phyloP scores from a whole-genome alignment of 2,888 invertebrate genomes.

The Cristatella mucedo region DNA sequence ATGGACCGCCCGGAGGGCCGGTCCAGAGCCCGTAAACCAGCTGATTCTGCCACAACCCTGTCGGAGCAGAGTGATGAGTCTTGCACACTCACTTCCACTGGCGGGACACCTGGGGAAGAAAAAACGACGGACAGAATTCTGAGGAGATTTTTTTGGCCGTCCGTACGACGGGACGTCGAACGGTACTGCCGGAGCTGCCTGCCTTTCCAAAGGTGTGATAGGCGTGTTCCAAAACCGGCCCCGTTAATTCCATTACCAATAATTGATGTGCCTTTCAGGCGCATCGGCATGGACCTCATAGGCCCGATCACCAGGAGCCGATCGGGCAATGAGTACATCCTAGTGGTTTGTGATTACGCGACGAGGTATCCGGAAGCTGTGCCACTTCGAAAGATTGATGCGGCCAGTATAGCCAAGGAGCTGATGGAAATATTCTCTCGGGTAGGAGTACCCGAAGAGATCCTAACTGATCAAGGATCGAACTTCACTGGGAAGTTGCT shows the following conservation, averaged over 20 bases:
- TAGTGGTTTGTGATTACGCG: slow-evolving; percentile 14
- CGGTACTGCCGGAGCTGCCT: slow-evolving; percentile 14
- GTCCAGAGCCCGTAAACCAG: too few species aligned
- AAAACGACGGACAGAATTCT: slow-evolving; percentile 11
- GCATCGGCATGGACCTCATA: slow-evolving; percentile 16
- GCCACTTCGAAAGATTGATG: slow-evolving; percentile 12
- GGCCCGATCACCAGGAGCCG: slow-evolving; percentile 15
- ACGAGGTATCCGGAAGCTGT: slow-evolving; percentile 14
- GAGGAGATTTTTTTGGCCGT: slow-evolving; percentile 15
- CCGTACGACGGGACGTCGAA: slow-evolving; percentile 11
- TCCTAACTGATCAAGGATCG: slow-evolving; percentile 15
- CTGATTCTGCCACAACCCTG: too few species aligned
- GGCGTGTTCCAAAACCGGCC: too few species aligned
- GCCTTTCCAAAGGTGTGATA: slow-evolving; percentile 13
- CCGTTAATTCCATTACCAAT: too few species aligned
- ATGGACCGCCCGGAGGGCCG: too few species aligned
- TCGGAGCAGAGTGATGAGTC: too few species aligned
- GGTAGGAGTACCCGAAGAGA: slow-evolving; percentile 14
- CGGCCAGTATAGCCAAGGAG: slow-evolving; percentile 15
- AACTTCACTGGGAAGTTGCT: slow-evolving; percentile 15
- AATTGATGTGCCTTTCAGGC: slow-evolving; percentile 14
- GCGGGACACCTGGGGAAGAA: too few species aligned
- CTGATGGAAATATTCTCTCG: slow-evolving; percentile 14
- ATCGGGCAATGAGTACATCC: slow-evolving; percentile 14
- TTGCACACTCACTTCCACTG: too few species aligned